Evolutionary conservation across 2,888 invertebrate genomes (phyloP), one percentile per base, ranked within the genome.

Genomic region (Neuroscelio doddi): DNA sequence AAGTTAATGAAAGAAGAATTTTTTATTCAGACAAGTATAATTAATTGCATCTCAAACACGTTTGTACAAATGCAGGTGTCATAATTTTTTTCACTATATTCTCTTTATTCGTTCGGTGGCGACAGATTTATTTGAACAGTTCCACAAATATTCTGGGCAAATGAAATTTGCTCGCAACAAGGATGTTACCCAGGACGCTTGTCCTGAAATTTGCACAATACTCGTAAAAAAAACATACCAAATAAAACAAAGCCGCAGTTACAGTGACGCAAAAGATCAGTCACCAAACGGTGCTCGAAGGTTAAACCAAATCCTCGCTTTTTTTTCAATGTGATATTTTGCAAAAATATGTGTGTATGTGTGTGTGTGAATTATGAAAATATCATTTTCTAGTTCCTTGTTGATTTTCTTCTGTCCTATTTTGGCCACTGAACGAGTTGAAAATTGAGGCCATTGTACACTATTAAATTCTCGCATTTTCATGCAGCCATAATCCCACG

Each of bases 71-170:
- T n/a, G n/a, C n/a, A n/a, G n/a, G n/a, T n/a, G n/a, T n/a, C n/a
- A n/a, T n/a, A n/a, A n/a, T n/a, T n/a, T 10, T 42, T 27, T 39
- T 27, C 38, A 12, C 42, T 5, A 14, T 10, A 26, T 41, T 47
- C 61, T 52, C 21, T 49, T 45, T 42, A 42, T 29, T 44, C 34
- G 10, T 61, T 52, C 57, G 34, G 53, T 51, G 32, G 50, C 46
- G 14, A 27, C 30, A 26, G 34, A 59, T 62, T 66, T 63, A 58
- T 66, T 66, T 62, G 53, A 46, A 63, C 62, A 58, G 62, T 49
- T 62, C 45, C 17, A 41, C 55, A 57, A 67, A 63, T 55, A 63
- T 63, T 59, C 51, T 30, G 46, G 52, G 45, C 56, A 55, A 63
- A 67, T 47, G 57, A 46, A 59, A 63, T 63, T 46, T 44, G 42